phyloP scores from a whole-genome alignment of 2,888 invertebrate genomes.

The Diabrotica balteata region DNA sequence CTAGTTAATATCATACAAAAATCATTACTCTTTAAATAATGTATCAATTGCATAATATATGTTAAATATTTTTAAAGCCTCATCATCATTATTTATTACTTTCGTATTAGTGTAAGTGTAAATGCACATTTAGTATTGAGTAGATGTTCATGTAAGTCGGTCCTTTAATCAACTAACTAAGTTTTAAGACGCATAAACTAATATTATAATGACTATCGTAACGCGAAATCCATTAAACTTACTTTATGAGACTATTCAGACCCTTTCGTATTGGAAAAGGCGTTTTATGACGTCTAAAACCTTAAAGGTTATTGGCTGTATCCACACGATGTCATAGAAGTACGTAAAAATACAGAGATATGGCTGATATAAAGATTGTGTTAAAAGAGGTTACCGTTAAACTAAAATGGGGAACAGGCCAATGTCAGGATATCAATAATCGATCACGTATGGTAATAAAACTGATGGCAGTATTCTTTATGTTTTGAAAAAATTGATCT shows the following conservation, averaged over 20 bases:
- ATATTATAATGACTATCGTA: background rate
- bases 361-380: background rate
- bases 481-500: background rate
- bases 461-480: no score
- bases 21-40: no score
- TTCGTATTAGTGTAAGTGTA: background rate
- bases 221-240: background rate
- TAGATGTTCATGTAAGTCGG: background rate
- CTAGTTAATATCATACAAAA: no score
- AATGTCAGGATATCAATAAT: no score
- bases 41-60: no score
- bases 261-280: background rate
- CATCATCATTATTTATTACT: no score
- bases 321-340: background rate
- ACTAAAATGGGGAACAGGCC: no score
- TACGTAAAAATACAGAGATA: background rate
- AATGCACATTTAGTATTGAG: background rate
- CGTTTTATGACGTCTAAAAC: background rate
- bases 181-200: background rate
- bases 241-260: background rate
- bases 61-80: no score
- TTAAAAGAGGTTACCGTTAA: no score
- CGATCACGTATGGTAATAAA: no score
- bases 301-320: background rate
- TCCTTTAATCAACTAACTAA: background rate